phyloP scores from a whole-genome alignment of 2,113 vertebrate genomes.

The Colius striatus region DNA sequence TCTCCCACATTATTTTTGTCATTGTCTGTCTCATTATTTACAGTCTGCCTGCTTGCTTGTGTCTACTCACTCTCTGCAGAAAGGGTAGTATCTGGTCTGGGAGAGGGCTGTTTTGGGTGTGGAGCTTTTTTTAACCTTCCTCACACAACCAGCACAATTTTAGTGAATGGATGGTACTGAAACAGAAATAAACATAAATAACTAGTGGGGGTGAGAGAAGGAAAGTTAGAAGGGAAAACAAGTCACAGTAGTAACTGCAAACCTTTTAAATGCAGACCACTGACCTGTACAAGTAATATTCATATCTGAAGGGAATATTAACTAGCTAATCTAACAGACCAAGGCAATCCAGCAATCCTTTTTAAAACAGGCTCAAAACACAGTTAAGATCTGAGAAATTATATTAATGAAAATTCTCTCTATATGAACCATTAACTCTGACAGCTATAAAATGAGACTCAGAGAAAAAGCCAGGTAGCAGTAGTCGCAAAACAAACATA shows the following conservation, averaged over 20 bases:
- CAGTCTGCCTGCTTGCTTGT: background rate
- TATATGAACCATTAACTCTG: background rate
- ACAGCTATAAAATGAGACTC: background rate
- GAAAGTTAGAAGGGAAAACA: background rate
- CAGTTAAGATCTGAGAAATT: background rate
- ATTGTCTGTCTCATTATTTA: slow-evolving; percentile 15
- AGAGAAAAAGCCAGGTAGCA: background rate
- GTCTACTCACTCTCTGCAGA: background rate
- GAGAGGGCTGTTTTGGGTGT: background rate
- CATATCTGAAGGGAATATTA: background rate
- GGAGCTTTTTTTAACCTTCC: background rate
- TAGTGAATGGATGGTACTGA: background rate
- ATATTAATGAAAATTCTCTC: background rate
- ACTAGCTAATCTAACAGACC: background rate
- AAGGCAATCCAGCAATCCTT: background rate
- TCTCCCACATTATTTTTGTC: background rate
- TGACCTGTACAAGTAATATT: background rate
- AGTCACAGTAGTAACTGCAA: background rate
- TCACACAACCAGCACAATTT: background rate
- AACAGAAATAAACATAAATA: background rate
- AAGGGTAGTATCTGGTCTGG: background rate
- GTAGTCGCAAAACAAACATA: background rate
- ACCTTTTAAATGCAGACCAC: background rate
- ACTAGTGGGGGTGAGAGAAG: background rate
- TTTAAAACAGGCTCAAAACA: slow-evolving; percentile 1